A percentile compares a stretch with the other conserved stretches of the same genome.
Conservation (phyloP, 2,888 invertebrate species). For the Trachelus troglodyta region DNA sequence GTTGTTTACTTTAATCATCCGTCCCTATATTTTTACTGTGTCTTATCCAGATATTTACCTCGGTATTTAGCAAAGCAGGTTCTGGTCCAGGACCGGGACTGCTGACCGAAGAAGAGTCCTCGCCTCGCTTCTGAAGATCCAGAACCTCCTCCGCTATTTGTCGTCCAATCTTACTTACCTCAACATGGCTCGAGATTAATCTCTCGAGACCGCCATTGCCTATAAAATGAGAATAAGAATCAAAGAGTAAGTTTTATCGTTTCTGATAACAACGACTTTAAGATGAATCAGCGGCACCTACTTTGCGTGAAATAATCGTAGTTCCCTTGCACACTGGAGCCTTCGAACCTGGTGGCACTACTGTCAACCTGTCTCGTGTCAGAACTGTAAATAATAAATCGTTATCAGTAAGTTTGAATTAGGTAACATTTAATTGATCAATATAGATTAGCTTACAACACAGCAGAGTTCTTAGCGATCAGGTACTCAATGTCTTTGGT, state of each 20-base stretch:
- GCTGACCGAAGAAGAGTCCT: constrained; percentile 68
- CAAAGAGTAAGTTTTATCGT: not conserved
- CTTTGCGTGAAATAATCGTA: constrained; percentile 71
- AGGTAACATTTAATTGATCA: not conserved
- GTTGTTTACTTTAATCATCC: constrained; percentile 15
- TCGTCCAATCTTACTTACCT: constrained; percentile 86
- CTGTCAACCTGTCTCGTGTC: constrained; percentile 69
- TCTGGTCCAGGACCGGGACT: constrained; percentile 66
- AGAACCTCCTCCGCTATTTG: constrained; percentile 85
- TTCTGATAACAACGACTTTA: constrained; percentile 28
- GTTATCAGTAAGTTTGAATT: not conserved
- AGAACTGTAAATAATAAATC: constrained; percentile 57
- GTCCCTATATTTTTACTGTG: constrained; percentile 29
- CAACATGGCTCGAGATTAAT: constrained; percentile 80
- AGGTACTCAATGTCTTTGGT: constrained; percentile 94
- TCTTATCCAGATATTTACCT: constrained; percentile 47
- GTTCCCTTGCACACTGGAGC: constrained; percentile 66
- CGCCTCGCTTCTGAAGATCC: constrained; percentile 71
- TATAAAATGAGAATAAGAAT: constrained; percentile 27
- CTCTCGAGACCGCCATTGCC: constrained; percentile 75
- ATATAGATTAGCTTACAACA: constrained; percentile 69
- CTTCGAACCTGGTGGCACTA: constrained; percentile 66
- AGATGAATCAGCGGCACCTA: constrained; percentile 51
- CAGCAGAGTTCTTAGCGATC: constrained; percentile 85
- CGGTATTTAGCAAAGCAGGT: constrained; percentile 57